phyloP scores from a whole-genome alignment of 2,888 invertebrate genomes.

The Taphrorychus bicolor region DNA sequence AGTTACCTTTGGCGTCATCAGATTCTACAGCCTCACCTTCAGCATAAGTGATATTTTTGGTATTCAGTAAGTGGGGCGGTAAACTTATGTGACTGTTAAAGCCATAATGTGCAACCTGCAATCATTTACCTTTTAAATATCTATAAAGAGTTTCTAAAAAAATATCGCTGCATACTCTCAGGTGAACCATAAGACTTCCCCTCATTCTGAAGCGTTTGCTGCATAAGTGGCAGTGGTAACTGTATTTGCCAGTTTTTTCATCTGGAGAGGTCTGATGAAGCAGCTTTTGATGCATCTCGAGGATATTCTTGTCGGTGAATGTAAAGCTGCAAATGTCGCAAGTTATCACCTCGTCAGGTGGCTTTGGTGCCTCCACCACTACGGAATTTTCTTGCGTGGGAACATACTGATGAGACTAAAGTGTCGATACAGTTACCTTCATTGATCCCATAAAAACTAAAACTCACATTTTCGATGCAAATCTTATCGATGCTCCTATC shows the following conservation, averaged over 20 bases:
- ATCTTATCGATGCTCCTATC: constrained; percentile 48
- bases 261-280: constrained; percentile 64
- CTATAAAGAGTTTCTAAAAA: not conserved
- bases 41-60: constrained; percentile 1
- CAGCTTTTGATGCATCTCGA: constrained; percentile 77
- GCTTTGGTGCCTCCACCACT: not conserved
- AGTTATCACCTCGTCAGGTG: constrained; percentile 37
- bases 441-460: not conserved
- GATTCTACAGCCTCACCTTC: not conserved
- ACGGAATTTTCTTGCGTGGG: no score
- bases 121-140: not conserved
- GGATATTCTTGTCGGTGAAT: constrained; percentile 73
- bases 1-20: not conserved
- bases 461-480: not conserved
- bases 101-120: constrained; percentile 71
- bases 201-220: constrained; percentile 82
- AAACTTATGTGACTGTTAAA: constrained; percentile 54
- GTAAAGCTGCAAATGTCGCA: constrained; percentile 77
- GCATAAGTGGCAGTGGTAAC: constrained; percentile 77
- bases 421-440: no score
- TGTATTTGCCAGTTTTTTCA: constrained; percentile 54
- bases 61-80: constrained; percentile 11
- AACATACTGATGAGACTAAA: no score
- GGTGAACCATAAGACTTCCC: constrained; percentile 82
- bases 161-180: constrained; percentile 60